These are phyloP conservation scores for Drosophila dunni DNA, from an alignment of 1,140 invertebrate species.

Conservation along the genomic window DNA sequence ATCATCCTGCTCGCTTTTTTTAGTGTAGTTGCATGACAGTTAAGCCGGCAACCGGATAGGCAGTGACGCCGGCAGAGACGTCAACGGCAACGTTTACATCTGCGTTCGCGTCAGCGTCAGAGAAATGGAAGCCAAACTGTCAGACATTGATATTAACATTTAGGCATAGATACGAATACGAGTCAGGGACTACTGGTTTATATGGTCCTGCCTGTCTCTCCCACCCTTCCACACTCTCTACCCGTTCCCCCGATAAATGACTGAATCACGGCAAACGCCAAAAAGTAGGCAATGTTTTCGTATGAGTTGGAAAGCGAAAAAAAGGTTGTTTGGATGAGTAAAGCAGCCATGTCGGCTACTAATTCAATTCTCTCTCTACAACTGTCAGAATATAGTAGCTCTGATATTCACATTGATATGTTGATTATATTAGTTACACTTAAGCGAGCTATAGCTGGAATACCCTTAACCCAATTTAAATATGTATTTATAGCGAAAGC, in stretches of 20 bases:
- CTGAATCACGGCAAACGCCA: constrained; percentile 17
- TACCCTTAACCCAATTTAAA: constrained; percentile 6
- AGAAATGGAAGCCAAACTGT: constrained; percentile 73
- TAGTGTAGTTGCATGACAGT: constrained; percentile 76
- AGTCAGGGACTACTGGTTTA: constrained; percentile 8
- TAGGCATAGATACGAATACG: constrained; percentile 67
- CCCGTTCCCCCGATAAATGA: not conserved
- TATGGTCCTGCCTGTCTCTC: not conserved
- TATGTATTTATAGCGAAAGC: not conserved
- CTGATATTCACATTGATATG: constrained; percentile 13
- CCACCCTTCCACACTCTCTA: not conserved
- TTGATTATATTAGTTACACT: constrained; percentile 13
- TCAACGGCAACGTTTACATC: not conserved
- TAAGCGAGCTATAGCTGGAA: not conserved
- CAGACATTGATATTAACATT: constrained; percentile 78
- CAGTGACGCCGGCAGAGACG: constrained; percentile 8
- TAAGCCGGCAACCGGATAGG: constrained; percentile 75
- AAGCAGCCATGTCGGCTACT: constrained; percentile 13
- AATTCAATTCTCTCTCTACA: constrained; percentile 15
- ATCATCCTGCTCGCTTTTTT: not conserved
- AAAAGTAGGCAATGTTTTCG: constrained; percentile 20
- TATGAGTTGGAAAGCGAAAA: constrained; percentile 2
- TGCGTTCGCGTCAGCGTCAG: constrained; percentile 3
- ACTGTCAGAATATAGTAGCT: constrained; percentile 7
- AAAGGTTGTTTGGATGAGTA: constrained; percentile 5